Percentiles rank a stretch among this genome's conserved stretches.
Conservation (phyloP, 2,113 vertebrate species). For the Catharus fuscescens region DNA sequence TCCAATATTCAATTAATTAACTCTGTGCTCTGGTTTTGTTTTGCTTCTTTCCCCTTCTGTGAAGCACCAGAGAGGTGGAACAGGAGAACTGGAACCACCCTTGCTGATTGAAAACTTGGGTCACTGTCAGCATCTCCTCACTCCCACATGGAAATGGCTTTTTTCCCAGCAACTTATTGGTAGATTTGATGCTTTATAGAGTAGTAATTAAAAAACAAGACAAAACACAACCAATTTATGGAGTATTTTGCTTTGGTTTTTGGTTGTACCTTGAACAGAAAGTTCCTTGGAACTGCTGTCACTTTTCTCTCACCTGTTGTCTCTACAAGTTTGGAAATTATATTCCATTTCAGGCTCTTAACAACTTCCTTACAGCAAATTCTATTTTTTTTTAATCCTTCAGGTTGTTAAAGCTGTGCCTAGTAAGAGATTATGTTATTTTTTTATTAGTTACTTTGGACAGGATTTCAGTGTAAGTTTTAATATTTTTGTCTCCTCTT, state of each 20-base stretch:
- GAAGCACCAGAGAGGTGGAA: neutral
- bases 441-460: neutral
- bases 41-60: neutral
- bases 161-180: accelerated
- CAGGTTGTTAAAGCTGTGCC: neutral
- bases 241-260: neutral
- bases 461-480: neutral
- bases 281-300: neutral
- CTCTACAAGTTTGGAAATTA: neutral
- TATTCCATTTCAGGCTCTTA: neutral
- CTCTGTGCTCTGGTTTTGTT: neutral
- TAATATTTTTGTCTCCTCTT: neutral
- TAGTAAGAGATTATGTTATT: neutral
- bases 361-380: neutral
- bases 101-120: neutral
- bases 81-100: neutral
- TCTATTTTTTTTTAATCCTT: neutral
- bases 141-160: neutral
- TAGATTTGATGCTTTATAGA: neutral
- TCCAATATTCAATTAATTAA: neutral
- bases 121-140: neutral
- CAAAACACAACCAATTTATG: neutral
- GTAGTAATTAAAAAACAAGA: neutral
- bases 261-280: neutral
- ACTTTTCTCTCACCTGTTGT: neutral